Evolutionary conservation across 2,113 vertebrate species (phyloP).

Genomic region (Engraulis encrasicolus): DNA sequence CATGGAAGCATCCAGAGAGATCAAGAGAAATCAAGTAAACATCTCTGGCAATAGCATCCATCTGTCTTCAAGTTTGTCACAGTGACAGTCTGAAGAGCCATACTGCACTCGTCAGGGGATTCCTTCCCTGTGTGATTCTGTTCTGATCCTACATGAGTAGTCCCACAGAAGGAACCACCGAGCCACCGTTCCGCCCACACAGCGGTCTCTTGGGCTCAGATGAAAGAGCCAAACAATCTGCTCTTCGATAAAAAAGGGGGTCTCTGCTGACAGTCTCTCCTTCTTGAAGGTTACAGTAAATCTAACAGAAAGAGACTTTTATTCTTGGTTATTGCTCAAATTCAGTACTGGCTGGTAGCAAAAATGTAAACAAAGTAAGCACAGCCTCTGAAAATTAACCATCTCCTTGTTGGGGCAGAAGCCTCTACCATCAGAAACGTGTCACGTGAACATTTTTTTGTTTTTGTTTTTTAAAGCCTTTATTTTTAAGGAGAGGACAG

Average conservation of each 20-base stretch:
- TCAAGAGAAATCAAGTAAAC: too few species aligned
- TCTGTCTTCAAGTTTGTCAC: neutral
- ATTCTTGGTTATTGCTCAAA: slow-evolving; percentile 10
- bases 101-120: neutral
- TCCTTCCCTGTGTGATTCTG: neutral
- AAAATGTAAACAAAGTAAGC: neutral
- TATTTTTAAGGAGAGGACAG: too few species aligned
- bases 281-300: neutral
- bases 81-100: neutral
- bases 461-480: too few species aligned
- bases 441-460: too few species aligned
- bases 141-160: neutral
- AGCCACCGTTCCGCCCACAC: neutral
- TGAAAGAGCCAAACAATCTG: slow-evolving; percentile 7
- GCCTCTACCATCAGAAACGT: too few species aligned
- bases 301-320: neutral
- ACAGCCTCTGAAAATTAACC: too few species aligned
- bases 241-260: neutral
- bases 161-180: neutral
- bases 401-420: too few species aligned
- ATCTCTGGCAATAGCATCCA: too few species aligned
- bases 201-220: neutral
- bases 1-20: too few species aligned
- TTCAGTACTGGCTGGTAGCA: neutral
- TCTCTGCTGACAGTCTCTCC: neutral